Evolutionary conservation across 2,888 invertebrate genomes (phyloP).

Genomic region (Agriotes lineatus): DNA sequence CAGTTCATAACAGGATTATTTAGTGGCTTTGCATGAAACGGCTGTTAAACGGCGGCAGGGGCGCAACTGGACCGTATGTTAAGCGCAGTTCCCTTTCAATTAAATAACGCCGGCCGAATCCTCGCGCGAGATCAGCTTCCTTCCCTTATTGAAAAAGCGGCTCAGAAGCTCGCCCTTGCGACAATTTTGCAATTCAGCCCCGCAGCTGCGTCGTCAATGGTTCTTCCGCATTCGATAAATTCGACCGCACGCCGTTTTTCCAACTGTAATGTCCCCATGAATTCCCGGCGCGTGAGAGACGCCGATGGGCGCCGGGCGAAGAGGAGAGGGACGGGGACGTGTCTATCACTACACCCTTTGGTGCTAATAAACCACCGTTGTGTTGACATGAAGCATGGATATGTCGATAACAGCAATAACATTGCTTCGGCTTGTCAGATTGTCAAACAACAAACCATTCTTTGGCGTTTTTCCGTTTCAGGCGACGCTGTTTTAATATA

Average conservation of each 20-base stretch:
- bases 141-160: slow-evolving; percentile 21
- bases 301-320: background rate
- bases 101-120: slow-evolving; percentile 27
- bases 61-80: slow-evolving; percentile 35
- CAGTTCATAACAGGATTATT: slow-evolving; percentile 24
- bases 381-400: slow-evolving; percentile 33
- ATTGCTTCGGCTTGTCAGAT: slow-evolving; percentile 23
- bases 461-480: background rate
- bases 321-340: slow-evolving; percentile 4
- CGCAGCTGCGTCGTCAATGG: slow-evolving; percentile 5
- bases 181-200: slow-evolving; percentile 15
- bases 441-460: slow-evolving; percentile 9
- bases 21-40: slow-evolving; percentile 20
- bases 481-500: no score
- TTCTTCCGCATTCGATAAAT: background rate
- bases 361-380: slow-evolving; percentile 27
- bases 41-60: slow-evolving; percentile 12
- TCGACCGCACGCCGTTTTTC: slow-evolving; percentile 11
- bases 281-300: background rate
- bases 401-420: slow-evolving; percentile 38
- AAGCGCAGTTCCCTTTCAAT: slow-evolving; percentile 30
- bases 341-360: slow-evolving; percentile 35
- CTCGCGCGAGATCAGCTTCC: slow-evolving; percentile 5
- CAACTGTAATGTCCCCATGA: background rate
- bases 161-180: background rate